These are phyloP conservation scores for Sebastes hopkinsi DNA, from an alignment of 2,797 vertebrate species.

Conservation along the genomic window DNA sequence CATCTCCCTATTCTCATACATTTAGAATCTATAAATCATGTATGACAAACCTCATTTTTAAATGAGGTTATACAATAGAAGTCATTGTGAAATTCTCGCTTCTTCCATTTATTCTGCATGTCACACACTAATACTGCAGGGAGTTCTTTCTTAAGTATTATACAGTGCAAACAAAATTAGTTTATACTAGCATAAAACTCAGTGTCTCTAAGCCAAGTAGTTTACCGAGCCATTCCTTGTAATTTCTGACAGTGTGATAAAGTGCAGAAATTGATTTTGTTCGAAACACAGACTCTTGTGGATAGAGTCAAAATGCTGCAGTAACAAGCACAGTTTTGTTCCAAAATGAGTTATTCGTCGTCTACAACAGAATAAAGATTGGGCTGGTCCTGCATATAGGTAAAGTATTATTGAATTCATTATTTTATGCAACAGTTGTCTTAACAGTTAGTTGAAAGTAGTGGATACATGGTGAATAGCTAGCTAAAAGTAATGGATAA, in stretches of 20 bases:
- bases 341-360: conserved; percentile 6
- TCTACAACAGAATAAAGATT: not conserved
- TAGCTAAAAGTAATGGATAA: not conserved
- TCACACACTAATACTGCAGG: conserved; percentile 54
- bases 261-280: conserved; percentile 32
- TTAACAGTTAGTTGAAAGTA: not conserved
- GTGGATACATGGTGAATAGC: not conserved
- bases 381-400: not conserved
- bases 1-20: conserved; percentile 50
- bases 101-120: conserved; percentile 71
- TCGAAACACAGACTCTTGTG: not conserved
- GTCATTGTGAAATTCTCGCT: conserved; percentile 57
- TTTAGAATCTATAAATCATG: conserved; percentile 77
- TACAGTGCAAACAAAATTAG: conserved; percentile 49
- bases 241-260: conserved; percentile 49
- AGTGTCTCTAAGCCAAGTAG: conserved; percentile 11
- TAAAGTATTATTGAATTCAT: not conserved
- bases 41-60: conserved; percentile 61
- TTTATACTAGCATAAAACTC: conserved; percentile 37
- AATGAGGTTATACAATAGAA: conserved; percentile 65
- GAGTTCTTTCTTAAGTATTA: conserved; percentile 47
- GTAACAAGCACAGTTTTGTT: not conserved
- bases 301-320: conserved; percentile 15
- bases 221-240: conserved; percentile 27
- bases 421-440: not conserved